A percentile compares a stretch with the other conserved stretches of the same genome.
phyloP scores from a whole-genome alignment of 2,113 vertebrate species.

The Xiphorhynchus elegans region DNA sequence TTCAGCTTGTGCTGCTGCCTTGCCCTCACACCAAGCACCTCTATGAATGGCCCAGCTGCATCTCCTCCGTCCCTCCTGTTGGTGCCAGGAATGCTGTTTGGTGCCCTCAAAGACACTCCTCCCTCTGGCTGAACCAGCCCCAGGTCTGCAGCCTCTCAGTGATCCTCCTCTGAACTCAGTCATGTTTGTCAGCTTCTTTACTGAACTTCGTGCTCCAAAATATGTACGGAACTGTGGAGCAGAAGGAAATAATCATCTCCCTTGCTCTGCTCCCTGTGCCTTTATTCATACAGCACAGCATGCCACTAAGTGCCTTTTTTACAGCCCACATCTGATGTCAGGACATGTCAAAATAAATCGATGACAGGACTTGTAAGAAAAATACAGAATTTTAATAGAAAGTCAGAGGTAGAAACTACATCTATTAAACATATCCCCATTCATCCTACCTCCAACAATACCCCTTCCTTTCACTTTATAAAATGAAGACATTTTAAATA shows the following conservation, averaged over 20 bases:
- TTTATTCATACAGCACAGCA: background rate
- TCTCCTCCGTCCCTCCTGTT: background rate
- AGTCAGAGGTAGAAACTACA: background rate
- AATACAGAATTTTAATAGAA: background rate
- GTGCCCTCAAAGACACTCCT: background rate
- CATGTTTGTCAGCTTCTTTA: background rate
- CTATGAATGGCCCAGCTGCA: fast-evolving
- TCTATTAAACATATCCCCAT: background rate
- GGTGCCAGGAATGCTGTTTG: fast-evolving
- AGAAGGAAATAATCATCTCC: background rate
- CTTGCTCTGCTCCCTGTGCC: background rate
- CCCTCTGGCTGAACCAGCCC: background rate
- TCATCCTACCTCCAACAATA: background rate
- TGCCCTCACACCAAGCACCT: fast-evolving
- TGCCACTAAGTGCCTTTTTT: background rate
- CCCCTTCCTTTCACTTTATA: background rate
- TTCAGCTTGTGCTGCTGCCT: background rate
- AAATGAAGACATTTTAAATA: background rate
- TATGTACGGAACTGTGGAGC: background rate
- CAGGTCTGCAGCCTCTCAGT: fast-evolving
- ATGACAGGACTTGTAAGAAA: background rate
- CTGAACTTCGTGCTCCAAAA: background rate
- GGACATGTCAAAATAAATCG: background rate
- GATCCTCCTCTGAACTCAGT: background rate
- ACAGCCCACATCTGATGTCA: background rate